Conservation (phyloP, 2,888 invertebrate genomes). For the Pantelozetes paolii region DNA sequence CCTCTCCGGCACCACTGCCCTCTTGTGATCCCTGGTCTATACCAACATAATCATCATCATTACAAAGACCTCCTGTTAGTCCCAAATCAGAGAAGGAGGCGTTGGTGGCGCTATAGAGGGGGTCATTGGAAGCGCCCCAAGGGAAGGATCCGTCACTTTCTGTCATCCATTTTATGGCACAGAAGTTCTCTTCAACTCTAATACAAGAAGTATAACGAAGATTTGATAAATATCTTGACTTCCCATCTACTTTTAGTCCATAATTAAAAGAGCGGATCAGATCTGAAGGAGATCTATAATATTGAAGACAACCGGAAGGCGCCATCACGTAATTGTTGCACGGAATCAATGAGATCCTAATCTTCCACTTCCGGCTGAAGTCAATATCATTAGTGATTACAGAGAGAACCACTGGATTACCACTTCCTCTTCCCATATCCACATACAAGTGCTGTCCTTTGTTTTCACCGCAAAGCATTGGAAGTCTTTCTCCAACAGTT, state of each 20-base stretch:
- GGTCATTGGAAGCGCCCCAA: constrained; percentile 45
- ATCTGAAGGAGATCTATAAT: constrained; percentile 47
- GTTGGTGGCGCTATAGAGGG: constrained; percentile 22
- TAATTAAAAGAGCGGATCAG: constrained; percentile 48
- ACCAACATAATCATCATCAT: constrained; percentile 48
- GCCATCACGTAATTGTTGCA: constrained; percentile 48
- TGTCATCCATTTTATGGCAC: constrained; percentile 47
- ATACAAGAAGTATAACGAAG: constrained; percentile 47
- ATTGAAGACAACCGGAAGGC: constrained; percentile 49
- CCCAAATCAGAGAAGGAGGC: constrained; percentile 35
- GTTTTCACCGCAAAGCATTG: constrained; percentile 74
- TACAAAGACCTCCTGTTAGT: constrained; percentile 47
- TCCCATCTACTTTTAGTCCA: constrained; percentile 45
- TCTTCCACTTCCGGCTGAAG: constrained; percentile 43
- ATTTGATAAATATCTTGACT: constrained; percentile 47
- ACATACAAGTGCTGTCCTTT: constrained; percentile 80
- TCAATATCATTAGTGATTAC: constrained; percentile 50
- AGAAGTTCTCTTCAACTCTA: constrained; percentile 46
- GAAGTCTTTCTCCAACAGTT: constrained; percentile 54
- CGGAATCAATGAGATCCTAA: constrained; percentile 46
- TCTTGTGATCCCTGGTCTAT: constrained; percentile 48
- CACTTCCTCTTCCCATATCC: constrained; percentile 69
- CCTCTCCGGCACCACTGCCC: constrained; percentile 48
- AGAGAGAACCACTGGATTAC: constrained; percentile 73
- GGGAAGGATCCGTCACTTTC: constrained; percentile 44